phyloP scores from a whole-genome alignment of 2,113 vertebrate genomes.

The Equus przewalskii region DNA sequence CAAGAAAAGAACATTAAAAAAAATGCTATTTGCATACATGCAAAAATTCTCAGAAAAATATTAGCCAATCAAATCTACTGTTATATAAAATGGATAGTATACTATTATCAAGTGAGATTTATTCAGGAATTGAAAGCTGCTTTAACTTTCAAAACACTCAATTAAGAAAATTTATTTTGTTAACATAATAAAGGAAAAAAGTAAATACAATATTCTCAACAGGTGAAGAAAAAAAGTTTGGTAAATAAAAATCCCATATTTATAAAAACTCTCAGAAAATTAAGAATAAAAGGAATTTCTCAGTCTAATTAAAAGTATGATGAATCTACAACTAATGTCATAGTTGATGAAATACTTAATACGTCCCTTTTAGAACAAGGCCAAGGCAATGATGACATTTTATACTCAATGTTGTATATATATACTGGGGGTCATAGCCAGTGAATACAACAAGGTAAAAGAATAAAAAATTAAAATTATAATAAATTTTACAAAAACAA shows the following conservation, averaged over 20 bases:
- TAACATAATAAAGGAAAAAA: too few species aligned
- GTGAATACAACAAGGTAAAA: neutral
- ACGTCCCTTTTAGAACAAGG: neutral
- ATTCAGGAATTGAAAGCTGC: neutral
- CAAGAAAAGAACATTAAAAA: too few species aligned
- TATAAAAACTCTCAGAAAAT: neutral
- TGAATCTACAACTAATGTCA: neutral
- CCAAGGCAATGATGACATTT: neutral
- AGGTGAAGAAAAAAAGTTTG: too few species aligned
- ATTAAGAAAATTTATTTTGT: too few species aligned
- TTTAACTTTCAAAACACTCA: neutral
- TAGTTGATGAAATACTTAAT: neutral
- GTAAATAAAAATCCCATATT: too few species aligned
- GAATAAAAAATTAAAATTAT: neutral
- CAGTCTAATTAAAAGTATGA: neutral
- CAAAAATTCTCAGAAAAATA: neutral
- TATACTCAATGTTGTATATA: neutral
- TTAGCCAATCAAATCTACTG: neutral
- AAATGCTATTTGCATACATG: neutral
- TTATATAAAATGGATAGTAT: neutral
- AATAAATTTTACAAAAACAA: neutral
- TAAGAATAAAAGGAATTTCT: neutral
- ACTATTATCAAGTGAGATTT: neutral
- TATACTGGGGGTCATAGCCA: neutral
- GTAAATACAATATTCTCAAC: too few species aligned